Evolutionary conservation across 2,888 invertebrate species (phyloP), one percentile per base, ranked within the genome.

Genomic region (Dasysyrphus albostriatus): DNA sequence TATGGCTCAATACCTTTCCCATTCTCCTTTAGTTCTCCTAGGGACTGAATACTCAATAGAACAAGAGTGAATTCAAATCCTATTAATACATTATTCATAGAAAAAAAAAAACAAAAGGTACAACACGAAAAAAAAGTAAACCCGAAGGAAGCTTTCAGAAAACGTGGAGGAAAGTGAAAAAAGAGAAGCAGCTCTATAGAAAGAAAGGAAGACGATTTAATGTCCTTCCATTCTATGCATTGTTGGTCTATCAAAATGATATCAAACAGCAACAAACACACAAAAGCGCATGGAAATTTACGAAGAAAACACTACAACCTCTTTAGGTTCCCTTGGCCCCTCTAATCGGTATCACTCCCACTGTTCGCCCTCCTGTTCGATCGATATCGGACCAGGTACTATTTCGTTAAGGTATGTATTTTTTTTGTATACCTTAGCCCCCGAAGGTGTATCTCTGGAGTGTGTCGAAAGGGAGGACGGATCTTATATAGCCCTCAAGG

Each of bases 231-330:
- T 73, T 82, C 67, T 69, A 77, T 85, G 73, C 85, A 85, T 85
- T 85, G 82, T 85, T 54, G 76, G 81, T 85, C 82, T 81, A 85
- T 85, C 85, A 85, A 85, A 85, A 82, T 54, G 85, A 85, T 85
- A 85, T 82, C 82, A 85, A 85, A 77, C 77, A 74, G 69, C 77
- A 82, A 74, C 82, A 78, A 82, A 85, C 77, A 77, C 69, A 85
- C 77, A 67, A 56, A 65, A 77, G 85, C 77, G 82, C 82, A 78
- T 70, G 67, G 73, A 85, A 70, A 85, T 81, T 81, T 72, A 49
- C 70, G 54, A 80, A 63, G 37, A 14, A 79, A 73, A 37, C 32
- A 47, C 32, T 37, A 75, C 49, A 80, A 83, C 19, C 12, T 12
- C 29, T 29, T 29, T 4, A 29, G 14, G 24, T 7, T 16, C 70